phyloP scores from a whole-genome alignment of 30 jellyfish, hydroid and myxozoan genomes.

The Morbakka virulenta region DNA sequence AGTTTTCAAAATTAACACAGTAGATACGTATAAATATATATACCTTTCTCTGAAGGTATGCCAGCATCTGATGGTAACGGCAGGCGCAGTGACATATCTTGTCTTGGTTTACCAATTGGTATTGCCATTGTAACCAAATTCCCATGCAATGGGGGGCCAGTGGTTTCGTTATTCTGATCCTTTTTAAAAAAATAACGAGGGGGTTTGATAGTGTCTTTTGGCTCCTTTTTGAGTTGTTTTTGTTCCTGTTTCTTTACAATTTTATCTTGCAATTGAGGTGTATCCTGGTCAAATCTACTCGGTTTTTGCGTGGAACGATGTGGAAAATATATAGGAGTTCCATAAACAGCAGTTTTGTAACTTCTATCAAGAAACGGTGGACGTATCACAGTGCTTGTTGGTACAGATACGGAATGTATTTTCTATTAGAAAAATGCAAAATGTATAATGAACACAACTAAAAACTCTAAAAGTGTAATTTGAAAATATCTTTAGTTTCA shows the following conservation, averaged over 20 bases:
- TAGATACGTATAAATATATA: too few relatives aligned
- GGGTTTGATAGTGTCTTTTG: background rate
- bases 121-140: slow-evolving; percentile 65
- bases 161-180: background rate
- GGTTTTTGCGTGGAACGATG: background rate
- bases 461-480: too few relatives aligned
- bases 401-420: too few relatives aligned
- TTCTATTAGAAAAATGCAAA: too few relatives aligned
- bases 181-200: background rate
- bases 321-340: background rate
- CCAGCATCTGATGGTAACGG: slow-evolving; percentile 42
- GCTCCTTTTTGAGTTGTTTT: background rate
- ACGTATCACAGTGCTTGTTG: background rate
- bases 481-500: too few relatives aligned
- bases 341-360: background rate
- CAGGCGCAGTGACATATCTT: slow-evolving; percentile 40
- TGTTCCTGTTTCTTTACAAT: background rate
- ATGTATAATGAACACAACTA: too few relatives aligned
- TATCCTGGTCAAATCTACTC: background rate
- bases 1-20: too few relatives aligned
- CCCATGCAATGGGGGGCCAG: slow-evolving; percentile 23
- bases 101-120: slow-evolving; percentile 66
- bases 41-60: background rate
- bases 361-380: background rate
- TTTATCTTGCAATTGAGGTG: background rate